phyloP scores from a whole-genome alignment of 2,797 vertebrate species.

The Gephyroberyx darwinii region DNA sequence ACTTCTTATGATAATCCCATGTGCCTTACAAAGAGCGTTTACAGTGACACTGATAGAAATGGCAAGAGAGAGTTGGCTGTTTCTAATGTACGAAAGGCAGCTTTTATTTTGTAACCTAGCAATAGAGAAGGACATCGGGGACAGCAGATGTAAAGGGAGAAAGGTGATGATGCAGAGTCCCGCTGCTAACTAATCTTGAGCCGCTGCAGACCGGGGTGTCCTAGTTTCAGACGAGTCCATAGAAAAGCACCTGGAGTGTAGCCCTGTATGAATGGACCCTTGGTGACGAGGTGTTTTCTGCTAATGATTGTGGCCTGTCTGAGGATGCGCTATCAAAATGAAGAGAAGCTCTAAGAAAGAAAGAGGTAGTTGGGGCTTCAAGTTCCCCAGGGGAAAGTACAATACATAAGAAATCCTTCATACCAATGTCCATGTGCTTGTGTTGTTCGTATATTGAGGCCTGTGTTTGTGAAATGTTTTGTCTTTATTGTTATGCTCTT shows the following conservation, averaged over 20 bases:
- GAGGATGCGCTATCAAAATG: conserved; percentile 6
- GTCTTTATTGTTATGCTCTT: conserved; percentile 60
- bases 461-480: conserved; percentile 38
- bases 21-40: conserved; percentile 12
- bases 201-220: conserved; percentile 46
- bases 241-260: conserved; percentile 48
- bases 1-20: conserved; percentile 15
- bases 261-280: conserved; percentile 14
- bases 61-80: conserved; percentile 12
- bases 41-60: conserved; percentile 13
- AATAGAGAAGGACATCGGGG: conserved; percentile 38
- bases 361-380: conserved; percentile 17
- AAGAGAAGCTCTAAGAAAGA: conserved; percentile 17
- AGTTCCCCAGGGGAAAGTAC: conserved; percentile 7
- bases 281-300: conserved; percentile 41
- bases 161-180: conserved; percentile 39
- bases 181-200: conserved; percentile 48
- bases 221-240: conserved; percentile 57
- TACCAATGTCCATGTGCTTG: not conserved
- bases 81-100: conserved; percentile 26
- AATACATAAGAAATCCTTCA: conserved; percentile 16
- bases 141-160: conserved; percentile 43
- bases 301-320: conserved; percentile 34
- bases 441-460: conserved; percentile 29
- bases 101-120: conserved; percentile 35